A percentile compares a stretch with the other conserved stretches of the same genome.
phyloP scores from a whole-genome alignment of 2,888 invertebrate genomes.

The Drosophila imparisetae region DNA sequence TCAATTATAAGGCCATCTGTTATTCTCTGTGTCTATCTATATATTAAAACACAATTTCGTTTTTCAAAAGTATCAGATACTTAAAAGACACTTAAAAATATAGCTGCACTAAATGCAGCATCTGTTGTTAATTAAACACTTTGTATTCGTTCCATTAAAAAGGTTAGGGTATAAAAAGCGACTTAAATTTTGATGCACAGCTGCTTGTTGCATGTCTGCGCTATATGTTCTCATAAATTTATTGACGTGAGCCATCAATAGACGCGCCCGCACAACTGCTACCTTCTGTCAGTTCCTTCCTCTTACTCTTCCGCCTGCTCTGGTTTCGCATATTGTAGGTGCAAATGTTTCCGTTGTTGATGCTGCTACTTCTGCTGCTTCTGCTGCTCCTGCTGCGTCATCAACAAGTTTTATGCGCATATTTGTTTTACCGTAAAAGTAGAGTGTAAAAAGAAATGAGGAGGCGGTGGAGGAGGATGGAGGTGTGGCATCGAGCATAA shows the following conservation, averaged over 20 bases:
- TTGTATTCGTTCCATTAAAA: neutral
- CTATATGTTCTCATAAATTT: conserved; percentile 39
- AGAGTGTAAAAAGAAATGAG: conserved; percentile 21
- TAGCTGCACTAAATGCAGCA: neutral
- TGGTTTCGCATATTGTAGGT: conserved; percentile 25
- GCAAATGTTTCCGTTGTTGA: conserved; percentile 54
- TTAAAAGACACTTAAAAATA: neutral
- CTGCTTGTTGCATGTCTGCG: conserved; percentile 55
- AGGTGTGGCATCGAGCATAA: conserved; percentile 32
- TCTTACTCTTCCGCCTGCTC: neutral
- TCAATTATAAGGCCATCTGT: neutral
- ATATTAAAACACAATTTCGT: too few relatives aligned
- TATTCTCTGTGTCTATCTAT: neutral
- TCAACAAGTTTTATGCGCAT: conserved; percentile 69
- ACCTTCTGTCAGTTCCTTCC: conserved; percentile 1
- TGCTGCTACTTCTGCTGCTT: conserved; percentile 13
- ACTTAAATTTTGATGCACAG: conserved; percentile 36
- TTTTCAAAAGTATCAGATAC: neutral
- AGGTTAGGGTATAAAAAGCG: conserved; percentile 39
- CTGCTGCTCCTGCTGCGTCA: conserved; percentile 42
- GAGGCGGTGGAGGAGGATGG: neutral
- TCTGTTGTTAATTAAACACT: neutral
- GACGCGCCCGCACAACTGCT: conserved; percentile 50
- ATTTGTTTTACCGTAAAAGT: conserved; percentile 65
- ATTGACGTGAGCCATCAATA: conserved; percentile 45